These are phyloP conservation scores for Amniataba percoides DNA, from an alignment of 2,797 vertebrate species.

Conservation along the genomic window DNA sequence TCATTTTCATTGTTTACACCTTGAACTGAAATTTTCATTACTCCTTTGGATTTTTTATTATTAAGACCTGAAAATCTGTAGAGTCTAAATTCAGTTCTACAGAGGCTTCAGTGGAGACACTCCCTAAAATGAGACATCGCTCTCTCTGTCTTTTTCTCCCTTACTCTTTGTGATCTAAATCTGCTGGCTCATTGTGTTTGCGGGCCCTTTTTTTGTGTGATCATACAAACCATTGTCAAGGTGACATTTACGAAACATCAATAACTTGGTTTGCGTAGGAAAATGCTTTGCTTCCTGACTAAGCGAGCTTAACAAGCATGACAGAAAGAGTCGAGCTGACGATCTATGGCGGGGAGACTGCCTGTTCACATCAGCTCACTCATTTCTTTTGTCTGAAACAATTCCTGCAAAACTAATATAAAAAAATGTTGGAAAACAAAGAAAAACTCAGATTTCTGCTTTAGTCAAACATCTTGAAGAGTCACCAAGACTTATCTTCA, in stretches of 20 bases:
- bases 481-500: background rate
- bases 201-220: conserved; percentile 13
- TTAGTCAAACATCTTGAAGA: background rate
- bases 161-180: conserved; percentile 2
- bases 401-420: background rate
- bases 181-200: conserved; percentile 19
- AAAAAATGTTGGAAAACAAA: background rate
- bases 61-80: background rate
- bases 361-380: conserved; percentile 13
- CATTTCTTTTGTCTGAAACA: background rate
- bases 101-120: background rate
- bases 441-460: background rate
- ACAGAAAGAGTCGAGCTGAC: conserved; percentile 10
- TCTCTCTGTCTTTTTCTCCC: background rate
- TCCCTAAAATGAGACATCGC: conserved; percentile 15
- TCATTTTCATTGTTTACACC: background rate
- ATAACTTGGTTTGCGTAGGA: conserved; percentile 39
- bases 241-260: conserved; percentile 55
- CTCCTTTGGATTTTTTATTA: background rate
- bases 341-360: background rate
- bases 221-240: conserved; percentile 28
- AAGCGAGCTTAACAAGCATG: background rate
- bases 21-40: background rate
- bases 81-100: conserved; percentile 25
- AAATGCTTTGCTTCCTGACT: conserved; percentile 12